Conservation (phyloP, 1,140 invertebrate species). For the Drosophila hydei region DNA sequence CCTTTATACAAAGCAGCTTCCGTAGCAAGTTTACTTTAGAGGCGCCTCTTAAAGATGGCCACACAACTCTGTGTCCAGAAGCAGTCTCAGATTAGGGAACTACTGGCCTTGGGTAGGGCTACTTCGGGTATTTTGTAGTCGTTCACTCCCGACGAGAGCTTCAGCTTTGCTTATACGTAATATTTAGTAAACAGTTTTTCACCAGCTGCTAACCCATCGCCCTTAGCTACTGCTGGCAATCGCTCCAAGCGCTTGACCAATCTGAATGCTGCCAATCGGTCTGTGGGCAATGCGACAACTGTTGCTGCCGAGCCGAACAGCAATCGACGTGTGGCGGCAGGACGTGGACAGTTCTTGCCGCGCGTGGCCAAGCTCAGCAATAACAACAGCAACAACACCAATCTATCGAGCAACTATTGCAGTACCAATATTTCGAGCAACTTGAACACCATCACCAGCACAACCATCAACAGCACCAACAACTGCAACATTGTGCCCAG, state of each 20-base stretch:
- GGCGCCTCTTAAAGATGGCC: no score
- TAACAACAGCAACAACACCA: slow-evolving; percentile 14
- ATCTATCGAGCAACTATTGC: slow-evolving; percentile 10
- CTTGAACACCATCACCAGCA: background rate
- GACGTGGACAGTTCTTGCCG: slow-evolving; percentile 35
- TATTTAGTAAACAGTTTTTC: no score
- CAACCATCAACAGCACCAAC: background rate
- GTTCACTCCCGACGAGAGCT: no score
- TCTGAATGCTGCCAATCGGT: background rate
- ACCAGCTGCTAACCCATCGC: no score
- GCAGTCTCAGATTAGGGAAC: no score
- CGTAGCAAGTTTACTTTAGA: no score
- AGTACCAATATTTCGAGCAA: background rate
- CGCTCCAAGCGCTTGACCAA: slow-evolving; percentile 13
- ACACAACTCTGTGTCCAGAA: no score
- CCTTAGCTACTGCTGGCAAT: background rate
- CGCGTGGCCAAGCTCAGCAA: slow-evolving; percentile 33
- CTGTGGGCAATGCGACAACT: background rate
- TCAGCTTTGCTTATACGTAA: no score
- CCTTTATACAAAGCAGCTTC: no score
- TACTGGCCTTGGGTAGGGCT: no score
- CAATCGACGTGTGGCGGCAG: background rate
- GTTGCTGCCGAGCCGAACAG: background rate
- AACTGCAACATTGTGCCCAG: no score
- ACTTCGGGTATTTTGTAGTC: no score